phyloP scores from a whole-genome alignment of 2,113 vertebrate genomes.

The Acanthochromis polyacanthus region DNA sequence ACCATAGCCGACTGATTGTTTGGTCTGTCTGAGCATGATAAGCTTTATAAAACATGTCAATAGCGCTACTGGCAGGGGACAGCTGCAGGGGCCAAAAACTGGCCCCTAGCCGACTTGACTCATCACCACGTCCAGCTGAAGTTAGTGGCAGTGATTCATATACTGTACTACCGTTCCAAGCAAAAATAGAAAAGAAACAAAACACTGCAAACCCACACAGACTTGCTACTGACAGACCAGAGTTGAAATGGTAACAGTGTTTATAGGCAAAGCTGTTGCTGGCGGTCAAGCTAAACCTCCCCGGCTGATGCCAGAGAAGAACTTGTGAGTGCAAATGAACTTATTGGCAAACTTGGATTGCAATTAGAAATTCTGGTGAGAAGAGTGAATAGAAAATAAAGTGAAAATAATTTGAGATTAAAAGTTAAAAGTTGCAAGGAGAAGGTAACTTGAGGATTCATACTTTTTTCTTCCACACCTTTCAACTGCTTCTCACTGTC shows the following conservation, averaged over 20 bases:
- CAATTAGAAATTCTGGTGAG: neutral
- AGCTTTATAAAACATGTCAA: constrained; percentile 57
- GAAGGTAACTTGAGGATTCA: no score
- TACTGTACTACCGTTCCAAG: neutral
- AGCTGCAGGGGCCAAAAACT: constrained; percentile 25
- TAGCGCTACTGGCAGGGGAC: constrained; percentile 36
- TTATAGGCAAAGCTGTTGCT: constrained; percentile 10
- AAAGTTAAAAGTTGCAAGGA: no score
- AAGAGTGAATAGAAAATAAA: neutral
- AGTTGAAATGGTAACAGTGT: constrained; percentile 7
- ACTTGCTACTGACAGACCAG: constrained; percentile 22
- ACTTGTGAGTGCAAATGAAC: no score
- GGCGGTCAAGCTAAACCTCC: constrained; percentile 42
- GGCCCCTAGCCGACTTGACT: constrained; percentile 11
- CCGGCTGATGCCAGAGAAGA: neutral
- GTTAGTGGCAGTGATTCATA: constrained; percentile 29
- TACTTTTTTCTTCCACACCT: neutral
- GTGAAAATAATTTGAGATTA: no score
- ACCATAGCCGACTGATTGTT: constrained; percentile 27
- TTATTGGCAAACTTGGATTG: neutral
- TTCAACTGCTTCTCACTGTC: neutral
- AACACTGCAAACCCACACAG: neutral
- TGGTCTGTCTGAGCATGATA: constrained; percentile 59
- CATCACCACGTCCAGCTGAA: constrained; percentile 24
- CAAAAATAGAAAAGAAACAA: neutral